A percentile compares a stretch with the other conserved stretches of the same genome.
Evolutionary conservation across 2,888 invertebrate genomes (phyloP).

Genomic region (Drosophila phalerata): DNA sequence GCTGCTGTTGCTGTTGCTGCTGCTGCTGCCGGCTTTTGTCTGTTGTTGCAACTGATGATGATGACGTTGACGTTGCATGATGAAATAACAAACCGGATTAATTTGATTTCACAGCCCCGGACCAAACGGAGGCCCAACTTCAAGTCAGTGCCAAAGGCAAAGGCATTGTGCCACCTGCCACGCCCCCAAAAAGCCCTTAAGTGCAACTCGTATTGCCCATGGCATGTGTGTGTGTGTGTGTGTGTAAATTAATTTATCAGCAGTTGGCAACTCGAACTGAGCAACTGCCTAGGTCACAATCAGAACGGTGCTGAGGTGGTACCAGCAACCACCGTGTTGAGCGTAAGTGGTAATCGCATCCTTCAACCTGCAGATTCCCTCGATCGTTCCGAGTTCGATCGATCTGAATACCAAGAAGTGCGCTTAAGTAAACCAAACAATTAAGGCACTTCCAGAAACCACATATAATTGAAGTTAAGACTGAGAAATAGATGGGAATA

Average conservation of each 20-base stretch:
- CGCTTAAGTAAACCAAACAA: slow-evolving; percentile 40
- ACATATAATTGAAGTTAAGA: too few species aligned
- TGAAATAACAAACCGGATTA: slow-evolving; percentile 84
- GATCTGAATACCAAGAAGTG: slow-evolving; percentile 30
- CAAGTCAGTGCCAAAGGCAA: slow-evolving; percentile 3
- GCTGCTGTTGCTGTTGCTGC: slow-evolving; percentile 47
- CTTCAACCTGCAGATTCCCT: too few species aligned
- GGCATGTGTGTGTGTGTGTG: slow-evolving; percentile 19
- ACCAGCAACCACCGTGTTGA: slow-evolving; percentile 1
- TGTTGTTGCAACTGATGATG: slow-evolving; percentile 80
- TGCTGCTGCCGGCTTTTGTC: slow-evolving; percentile 68
- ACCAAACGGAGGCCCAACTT: slow-evolving; percentile 24
- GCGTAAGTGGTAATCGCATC: slow-evolving; percentile 43
- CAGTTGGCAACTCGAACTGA: slow-evolving; percentile 55
- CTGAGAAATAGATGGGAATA: too few species aligned
- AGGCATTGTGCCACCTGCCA: slow-evolving; percentile 20
- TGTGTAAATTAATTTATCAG: slow-evolving; percentile 70
- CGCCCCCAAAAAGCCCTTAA: slow-evolving; percentile 36
- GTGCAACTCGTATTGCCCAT: slow-evolving; percentile 51
- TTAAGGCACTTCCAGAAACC: slow-evolving; percentile 6
- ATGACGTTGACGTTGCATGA: slow-evolving; percentile 79
- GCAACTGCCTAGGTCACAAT: slow-evolving; percentile 13
- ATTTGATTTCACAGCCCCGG: slow-evolving; percentile 77
- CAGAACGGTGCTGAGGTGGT: background rate
- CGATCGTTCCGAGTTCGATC: slow-evolving; percentile 23